Evolutionary conservation across 1,140 invertebrate genomes (phyloP), one percentile per base, ranked within the genome.

Genomic region (Chironomus tepperi): DNA sequence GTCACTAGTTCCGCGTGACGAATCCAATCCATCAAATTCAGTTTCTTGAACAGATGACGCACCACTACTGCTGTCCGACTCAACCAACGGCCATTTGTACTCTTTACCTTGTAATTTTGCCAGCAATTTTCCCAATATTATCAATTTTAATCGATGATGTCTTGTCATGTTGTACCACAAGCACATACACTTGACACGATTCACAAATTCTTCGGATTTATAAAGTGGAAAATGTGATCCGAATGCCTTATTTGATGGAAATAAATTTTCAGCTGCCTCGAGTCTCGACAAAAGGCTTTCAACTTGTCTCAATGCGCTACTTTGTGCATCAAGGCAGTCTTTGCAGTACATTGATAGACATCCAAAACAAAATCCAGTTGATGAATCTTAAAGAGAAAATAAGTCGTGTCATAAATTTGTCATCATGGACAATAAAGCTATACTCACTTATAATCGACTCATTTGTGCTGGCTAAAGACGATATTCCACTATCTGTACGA

Each of bases 91-190:
- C 81, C 81, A 82, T 9, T 79, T 80, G 72, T 82, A 82, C 70
- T 80, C 79, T 72, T 82, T 81, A n/a, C 80, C 80, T 57, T 82
- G 81, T 73, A 82, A 74, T 24, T 88, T 83, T 77, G 86, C 86
- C 18, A 95, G 79, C 47, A 94, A 87, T 82, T 90, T 90, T 0
- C 91, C 91, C 74, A 96, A 80, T 75, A 93, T 89, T 77, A 90
- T 84, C 67, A 96, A 82, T 79, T 93, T 94, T 21, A 95, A 84
- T 76, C 91, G 88, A 81, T 94, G 89, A 79, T 94, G 91, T 79
- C 88, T 88, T 0, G 91, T 94, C 81, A 94, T 91, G 81, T 96
- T 97, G 79, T 92, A 93, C 94, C 94, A 97, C 3, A 95, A 83
- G 79, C 91, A 94, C 85, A 97, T 89, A 6, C 93, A 90, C 84